phyloP scores from a whole-genome alignment of 1,140 invertebrate species.

The Heliconius himera region DNA sequence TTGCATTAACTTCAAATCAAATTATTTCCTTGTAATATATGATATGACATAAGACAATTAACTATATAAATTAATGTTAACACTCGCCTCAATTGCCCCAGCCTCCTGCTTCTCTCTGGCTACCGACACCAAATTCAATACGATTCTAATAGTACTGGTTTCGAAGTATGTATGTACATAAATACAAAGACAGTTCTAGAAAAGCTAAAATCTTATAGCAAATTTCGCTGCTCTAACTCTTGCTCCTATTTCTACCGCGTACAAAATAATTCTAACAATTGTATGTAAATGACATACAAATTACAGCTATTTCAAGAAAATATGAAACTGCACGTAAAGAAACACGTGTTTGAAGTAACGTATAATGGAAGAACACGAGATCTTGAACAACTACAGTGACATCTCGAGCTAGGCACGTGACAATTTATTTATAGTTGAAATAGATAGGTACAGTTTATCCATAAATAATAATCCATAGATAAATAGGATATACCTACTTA shows the following conservation, averaged over 20 bases:
- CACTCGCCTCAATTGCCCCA: no score
- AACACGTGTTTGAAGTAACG: neutral
- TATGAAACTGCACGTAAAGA: neutral
- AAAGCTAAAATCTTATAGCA: no score
- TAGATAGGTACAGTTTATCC: neutral
- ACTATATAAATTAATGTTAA: no score
- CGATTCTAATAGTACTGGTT: no score
- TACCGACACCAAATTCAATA: no score
- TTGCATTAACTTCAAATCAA: neutral
- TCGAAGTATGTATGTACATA: no score
- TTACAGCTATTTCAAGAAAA: neutral
- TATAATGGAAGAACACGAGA: neutral
- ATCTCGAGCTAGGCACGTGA: neutral
- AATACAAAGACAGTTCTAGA: no score
- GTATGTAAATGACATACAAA: neutral
- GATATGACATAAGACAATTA: no score
- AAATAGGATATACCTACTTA: neutral
- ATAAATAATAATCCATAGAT: neutral
- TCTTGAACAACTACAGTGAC: neutral
- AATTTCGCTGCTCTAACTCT: no score
- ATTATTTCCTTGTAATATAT: neutral
- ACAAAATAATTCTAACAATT: neutral
- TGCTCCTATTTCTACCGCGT: no score
- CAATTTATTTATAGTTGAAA: neutral
- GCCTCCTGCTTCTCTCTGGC: no score